Percentiles rank a stretch among this genome's conserved stretches.
phyloP scores from a whole-genome alignment of 2,888 invertebrate genomes.

The Zygothrica quintamaculata region DNA sequence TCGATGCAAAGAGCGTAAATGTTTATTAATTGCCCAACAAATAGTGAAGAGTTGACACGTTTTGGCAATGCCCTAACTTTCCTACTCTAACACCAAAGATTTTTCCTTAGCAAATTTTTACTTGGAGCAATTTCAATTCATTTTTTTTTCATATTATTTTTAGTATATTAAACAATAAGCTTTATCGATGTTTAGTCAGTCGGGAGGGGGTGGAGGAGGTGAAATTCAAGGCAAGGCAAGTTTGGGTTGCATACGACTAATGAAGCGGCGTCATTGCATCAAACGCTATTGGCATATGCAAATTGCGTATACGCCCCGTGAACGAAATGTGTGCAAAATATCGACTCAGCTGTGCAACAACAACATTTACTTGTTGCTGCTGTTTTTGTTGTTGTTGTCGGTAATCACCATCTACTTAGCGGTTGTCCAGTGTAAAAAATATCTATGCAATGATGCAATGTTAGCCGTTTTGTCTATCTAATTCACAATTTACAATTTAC shows the following conservation, averaged over 20 bases:
- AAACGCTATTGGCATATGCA: constrained; percentile 52
- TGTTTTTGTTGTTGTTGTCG: not conserved
- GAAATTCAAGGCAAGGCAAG: not conserved
- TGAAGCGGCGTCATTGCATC: constrained; percentile 43
- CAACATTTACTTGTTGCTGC: constrained; percentile 28
- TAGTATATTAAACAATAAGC: too few species aligned
- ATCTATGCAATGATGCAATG: constrained; percentile 55
- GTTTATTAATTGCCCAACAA: constrained; percentile 67
- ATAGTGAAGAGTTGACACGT: constrained; percentile 17
- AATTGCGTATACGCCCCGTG: constrained; percentile 56
- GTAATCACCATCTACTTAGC: constrained; percentile 28
- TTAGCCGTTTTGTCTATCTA: constrained; percentile 39
- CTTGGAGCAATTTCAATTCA: too few species aligned
- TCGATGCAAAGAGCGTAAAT: constrained; percentile 66
- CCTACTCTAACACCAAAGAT: too few species aligned
- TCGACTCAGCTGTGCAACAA: constrained; percentile 31
- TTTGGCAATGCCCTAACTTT: too few species aligned
- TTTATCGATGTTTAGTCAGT: too few species aligned
- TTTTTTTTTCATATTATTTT: too few species aligned
- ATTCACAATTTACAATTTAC: too few species aligned
- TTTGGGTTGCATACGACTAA: constrained; percentile 20
- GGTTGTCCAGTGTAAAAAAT: constrained; percentile 49
- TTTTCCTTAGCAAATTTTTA: too few species aligned
- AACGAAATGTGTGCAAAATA: constrained; percentile 42
- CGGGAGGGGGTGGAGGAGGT: not conserved